These are phyloP conservation scores for Muntiacus muntjak DNA, from an alignment of 2,113 vertebrate species.

Conservation along the genomic window DNA sequence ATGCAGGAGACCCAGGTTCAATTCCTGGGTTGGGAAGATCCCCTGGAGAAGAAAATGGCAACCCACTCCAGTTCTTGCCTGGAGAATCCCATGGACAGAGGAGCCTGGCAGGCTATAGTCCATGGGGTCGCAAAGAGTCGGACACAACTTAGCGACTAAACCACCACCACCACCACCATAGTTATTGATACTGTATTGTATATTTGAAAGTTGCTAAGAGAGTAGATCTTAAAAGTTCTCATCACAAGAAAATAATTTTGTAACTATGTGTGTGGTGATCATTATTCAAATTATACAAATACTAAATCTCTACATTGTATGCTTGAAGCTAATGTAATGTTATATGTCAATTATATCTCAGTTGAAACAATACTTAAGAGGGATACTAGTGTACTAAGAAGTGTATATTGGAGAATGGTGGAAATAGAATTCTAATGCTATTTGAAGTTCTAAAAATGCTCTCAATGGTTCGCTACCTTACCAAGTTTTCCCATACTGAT, in stretches of 20 bases:
- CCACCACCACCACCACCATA: not conserved
- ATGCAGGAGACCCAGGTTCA: too few relatives aligned
- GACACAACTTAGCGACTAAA: too few relatives aligned
- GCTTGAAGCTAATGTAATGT: not conserved
- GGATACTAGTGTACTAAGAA: not conserved
- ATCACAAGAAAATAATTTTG: not conserved
- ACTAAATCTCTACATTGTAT: not conserved
- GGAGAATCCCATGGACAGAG: too few relatives aligned
- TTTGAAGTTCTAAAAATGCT: not conserved
- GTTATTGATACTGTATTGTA: not conserved
- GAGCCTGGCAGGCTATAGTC: too few relatives aligned
- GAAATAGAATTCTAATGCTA: not conserved
- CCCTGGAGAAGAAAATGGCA: too few relatives aligned
- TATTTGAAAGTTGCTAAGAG: not conserved
- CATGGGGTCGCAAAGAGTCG: too few relatives aligned
- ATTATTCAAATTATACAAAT: not conserved
- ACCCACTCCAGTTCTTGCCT: too few relatives aligned
- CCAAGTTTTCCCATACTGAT: not conserved
- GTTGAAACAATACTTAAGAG: not conserved
- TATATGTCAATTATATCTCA: not conserved
- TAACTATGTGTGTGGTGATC: not conserved
- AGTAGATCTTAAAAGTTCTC: not conserved
- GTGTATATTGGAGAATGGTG: not conserved
- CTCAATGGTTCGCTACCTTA: not conserved
- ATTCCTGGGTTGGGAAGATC: too few relatives aligned